phyloP scores from a whole-genome alignment of 2,113 vertebrate species.

The Brachypodius melanocephalos region DNA sequence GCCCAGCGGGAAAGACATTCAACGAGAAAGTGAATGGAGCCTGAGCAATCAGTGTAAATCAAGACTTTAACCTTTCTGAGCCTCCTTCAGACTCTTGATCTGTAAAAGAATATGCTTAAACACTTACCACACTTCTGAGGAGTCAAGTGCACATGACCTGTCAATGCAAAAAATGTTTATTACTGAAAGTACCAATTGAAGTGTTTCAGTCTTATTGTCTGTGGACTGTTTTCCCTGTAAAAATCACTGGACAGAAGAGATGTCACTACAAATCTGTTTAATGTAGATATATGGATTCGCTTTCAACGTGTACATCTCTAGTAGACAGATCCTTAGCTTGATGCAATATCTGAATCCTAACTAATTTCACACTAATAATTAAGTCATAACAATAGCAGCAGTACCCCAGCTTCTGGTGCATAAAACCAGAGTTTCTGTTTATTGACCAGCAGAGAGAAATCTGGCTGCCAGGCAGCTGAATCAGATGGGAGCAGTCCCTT shows the following conservation, averaged over 20 bases:
- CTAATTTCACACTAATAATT: neutral
- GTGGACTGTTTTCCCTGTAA: neutral
- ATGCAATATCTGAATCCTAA: neutral
- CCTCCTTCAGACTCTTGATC: neutral
- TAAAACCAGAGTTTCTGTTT: neutral
- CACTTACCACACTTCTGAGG: neutral
- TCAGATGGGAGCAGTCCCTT: neutral
- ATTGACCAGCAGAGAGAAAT: neutral
- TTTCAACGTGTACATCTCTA: neutral
- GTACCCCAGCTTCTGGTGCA: neutral
- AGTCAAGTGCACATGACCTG: neutral
- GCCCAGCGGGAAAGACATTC: neutral
- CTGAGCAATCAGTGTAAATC: slow-evolving; percentile 26
- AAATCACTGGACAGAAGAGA: neutral
- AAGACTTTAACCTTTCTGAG: slow-evolving; percentile 28
- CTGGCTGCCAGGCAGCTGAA: neutral
- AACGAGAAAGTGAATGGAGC: slow-evolving; percentile 2
- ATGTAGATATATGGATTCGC: neutral
- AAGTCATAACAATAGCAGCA: neutral
- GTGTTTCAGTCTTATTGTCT: neutral
- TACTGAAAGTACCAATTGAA: neutral
- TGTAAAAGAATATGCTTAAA: neutral
- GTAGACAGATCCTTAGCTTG: neutral
- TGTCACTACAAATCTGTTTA: neutral
- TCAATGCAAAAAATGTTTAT: neutral